Percentiles rank a stretch among this genome's conserved stretches.
Conservation (phyloP, 2,113 vertebrate species). For the Brevimyrus niger region DNA sequence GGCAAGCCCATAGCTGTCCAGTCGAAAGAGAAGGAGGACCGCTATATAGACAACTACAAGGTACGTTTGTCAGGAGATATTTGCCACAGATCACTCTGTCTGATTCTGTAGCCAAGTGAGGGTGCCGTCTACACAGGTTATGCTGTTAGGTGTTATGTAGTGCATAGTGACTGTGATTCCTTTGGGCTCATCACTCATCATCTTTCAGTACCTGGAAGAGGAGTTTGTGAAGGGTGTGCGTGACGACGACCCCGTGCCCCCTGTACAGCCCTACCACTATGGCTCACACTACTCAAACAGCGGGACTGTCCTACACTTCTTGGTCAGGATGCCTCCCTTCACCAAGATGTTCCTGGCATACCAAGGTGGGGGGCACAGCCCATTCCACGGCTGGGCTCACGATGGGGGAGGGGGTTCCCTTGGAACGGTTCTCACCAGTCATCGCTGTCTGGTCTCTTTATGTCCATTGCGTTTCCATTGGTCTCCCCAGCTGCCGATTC, state of each 20-base stretch:
- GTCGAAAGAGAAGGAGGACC: constrained; percentile 95
- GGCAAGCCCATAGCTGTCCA: constrained; percentile 96
- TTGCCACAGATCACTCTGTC: neutral
- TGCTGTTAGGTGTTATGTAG: neutral
- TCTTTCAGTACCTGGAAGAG: constrained; percentile 84
- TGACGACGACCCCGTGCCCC: constrained; percentile 96
- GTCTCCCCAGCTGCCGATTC: neutral
- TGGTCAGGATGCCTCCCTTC: constrained; percentile 94
- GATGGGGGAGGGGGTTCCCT: neutral
- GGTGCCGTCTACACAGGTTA: neutral
- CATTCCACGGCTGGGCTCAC: neutral
- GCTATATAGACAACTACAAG: constrained; percentile 96
- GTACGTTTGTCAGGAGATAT: constrained; percentile 47
- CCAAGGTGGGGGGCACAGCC: constrained; percentile 66
- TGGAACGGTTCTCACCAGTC: neutral
- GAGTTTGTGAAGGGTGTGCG: constrained; percentile 87
- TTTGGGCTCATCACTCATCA: neutral
- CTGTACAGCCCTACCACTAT: constrained; percentile 95
- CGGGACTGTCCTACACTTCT: constrained; percentile 93
- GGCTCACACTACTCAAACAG: constrained; percentile 99
- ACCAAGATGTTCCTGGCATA: constrained; percentile 98
- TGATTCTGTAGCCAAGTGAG: neutral
- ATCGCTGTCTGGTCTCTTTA: neutral
- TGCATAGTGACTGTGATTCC: too few species aligned
- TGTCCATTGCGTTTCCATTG: neutral